Evolutionary conservation across 1,140 invertebrate species (phyloP).

Genomic region (Macrobrachium nipponense): DNA sequence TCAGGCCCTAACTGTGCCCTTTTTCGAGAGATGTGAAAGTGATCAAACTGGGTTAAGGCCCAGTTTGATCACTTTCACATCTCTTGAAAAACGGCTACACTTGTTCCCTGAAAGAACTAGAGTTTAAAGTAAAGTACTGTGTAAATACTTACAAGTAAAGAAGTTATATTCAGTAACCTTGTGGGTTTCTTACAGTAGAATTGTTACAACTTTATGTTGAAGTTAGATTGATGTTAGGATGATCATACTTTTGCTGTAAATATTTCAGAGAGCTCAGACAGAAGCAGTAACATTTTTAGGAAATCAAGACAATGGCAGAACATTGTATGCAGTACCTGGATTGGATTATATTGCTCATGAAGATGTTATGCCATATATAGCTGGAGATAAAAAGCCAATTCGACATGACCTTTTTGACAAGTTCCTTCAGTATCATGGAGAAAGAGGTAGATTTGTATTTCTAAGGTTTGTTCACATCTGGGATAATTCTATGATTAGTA

Average conservation of each 20-base stretch:
- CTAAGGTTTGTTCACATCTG: background rate
- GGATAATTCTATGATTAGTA: no score
- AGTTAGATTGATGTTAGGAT: background rate
- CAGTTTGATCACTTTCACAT: no score
- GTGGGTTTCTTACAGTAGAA: no score
- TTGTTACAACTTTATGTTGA: no score
- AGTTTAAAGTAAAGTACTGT: no score
- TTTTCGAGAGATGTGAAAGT: no score
- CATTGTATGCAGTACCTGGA: constrained; percentile 92
- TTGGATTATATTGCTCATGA: constrained; percentile 97
- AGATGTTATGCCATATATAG: constrained; percentile 89
- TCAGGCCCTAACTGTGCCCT: no score
- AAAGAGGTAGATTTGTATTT: constrained; percentile 74
- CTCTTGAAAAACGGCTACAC: no score
- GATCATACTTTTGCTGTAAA: constrained; percentile 20
- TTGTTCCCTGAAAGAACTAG: no score
- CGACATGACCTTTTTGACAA: constrained; percentile 97
- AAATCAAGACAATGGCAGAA: constrained; percentile 89
- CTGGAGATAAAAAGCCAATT: constrained; percentile 83
- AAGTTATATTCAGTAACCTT: no score
- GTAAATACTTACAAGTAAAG: no score
- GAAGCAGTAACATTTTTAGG: constrained; percentile 98
- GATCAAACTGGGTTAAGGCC: no score
- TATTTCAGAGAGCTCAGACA: constrained; percentile 88
- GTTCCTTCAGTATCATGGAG: constrained; percentile 85